Base-by-base conservation (phyloP, 2,113 vertebrate species). In the Myotis davidii region DNA sequence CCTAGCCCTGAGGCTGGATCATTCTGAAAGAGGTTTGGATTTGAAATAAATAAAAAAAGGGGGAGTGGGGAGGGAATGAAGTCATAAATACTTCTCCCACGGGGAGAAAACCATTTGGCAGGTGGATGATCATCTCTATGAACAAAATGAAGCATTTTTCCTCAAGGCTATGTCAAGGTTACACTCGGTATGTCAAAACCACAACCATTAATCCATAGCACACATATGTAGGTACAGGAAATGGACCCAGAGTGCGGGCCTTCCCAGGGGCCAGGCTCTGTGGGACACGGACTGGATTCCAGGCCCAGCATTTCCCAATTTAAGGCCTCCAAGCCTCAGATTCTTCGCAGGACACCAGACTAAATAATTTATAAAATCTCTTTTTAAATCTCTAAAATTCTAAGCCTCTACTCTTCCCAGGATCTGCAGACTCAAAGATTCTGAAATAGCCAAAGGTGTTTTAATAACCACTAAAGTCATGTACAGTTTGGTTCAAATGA, bases 81-180 rank as follows among this genome's bases (percentile, higher is more conserved):
- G 61, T 85, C 94, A 70, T 97, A 93, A 96, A 92, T 92, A 81
- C 61, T 96, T 70, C 50, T 78, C 29, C n/a, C 5, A 50, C 6
- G 61, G 61, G 9, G 13, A 64, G 61, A 64, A 65, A 74, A 73
- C 32, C 25, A 32, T 74, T 59, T 90, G 87, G 72, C 73, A 90
- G 89, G 83, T 69, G 27, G 20, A 69, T 74, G 70, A 86, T 92
- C 61, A 84, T 74, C 45, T 64, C 25, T 16, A 37, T 20, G 69
- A 76, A 70, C 12, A 81, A 74, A 85, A 76, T 23, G n/a, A 77
- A 70, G 69, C 32, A 72, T 54, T 87, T 65, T 42, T 37, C 65
- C 92, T 85, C 92, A n/a, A 54, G 65, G 81, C 92, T 67, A 23
- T 67, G 70, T 69, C 85, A 74, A 85, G 83, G 83, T 90, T 92